Evolutionary conservation across 1,140 invertebrate species (phyloP).

Genomic region (Drosophila trapezifrons): DNA sequence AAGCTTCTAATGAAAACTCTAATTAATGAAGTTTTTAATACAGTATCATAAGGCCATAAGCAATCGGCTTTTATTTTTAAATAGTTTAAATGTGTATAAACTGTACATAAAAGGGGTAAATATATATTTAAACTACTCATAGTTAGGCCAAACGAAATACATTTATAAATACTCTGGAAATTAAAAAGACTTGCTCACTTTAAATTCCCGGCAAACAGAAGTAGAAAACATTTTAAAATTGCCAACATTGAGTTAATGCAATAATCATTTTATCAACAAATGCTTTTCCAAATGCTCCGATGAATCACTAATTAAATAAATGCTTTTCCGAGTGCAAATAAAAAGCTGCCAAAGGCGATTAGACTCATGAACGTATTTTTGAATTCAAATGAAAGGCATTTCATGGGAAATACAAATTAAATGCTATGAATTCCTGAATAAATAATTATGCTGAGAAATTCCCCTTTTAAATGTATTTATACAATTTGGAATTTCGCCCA

Average conservation of each 20-base stretch:
- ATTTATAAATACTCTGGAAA: background rate
- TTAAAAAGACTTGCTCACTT: background rate
- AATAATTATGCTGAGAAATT: conserved; percentile 9
- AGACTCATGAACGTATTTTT: background rate
- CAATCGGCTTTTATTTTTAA: background rate
- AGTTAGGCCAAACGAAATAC: background rate
- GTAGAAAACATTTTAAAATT: background rate
- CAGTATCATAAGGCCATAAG: too few relatives aligned
- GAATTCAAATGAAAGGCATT: background rate
- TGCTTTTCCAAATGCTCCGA: background rate
- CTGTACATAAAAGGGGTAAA: too few relatives aligned
- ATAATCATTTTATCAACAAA: background rate
- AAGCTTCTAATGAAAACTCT: too few relatives aligned
- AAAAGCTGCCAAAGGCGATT: background rate
- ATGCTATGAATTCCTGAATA: conserved; percentile 3
- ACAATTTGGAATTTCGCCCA: conserved; percentile 16
- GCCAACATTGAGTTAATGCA: background rate
- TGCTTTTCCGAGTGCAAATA: background rate
- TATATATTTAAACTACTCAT: too few relatives aligned
- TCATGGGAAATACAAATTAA: background rate
- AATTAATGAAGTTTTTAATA: too few relatives aligned
- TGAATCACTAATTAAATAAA: conserved; percentile 18
- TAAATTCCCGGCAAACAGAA: background rate
- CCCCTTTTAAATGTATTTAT: conserved; percentile 16
- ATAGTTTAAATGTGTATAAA: too few relatives aligned